phyloP scores from a whole-genome alignment of 2,888 invertebrate species.

The Adelphocoris suturalis region DNA sequence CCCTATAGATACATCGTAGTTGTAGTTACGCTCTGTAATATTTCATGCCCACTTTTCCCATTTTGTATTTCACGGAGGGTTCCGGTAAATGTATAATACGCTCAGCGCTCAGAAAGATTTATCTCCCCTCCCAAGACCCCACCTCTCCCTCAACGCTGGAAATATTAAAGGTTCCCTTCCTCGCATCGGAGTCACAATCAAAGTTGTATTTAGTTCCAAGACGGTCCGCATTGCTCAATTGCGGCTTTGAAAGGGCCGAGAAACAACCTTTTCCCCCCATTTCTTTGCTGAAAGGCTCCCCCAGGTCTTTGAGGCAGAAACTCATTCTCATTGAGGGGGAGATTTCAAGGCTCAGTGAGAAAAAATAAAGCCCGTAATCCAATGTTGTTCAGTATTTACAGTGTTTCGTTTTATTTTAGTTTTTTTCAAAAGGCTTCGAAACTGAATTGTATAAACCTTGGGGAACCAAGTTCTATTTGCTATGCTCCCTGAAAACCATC shows the following conservation, averaged over 20 bases:
- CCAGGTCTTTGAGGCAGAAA: background rate
- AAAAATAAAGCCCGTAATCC: background rate
- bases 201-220: constrained; percentile 23
- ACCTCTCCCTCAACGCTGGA: background rate
- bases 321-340: constrained; percentile 14
- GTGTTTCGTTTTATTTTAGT: background rate
- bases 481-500: background rate
- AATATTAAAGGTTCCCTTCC: constrained; percentile 4
- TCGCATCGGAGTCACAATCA: constrained; percentile 8
- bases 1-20: too few species aligned
- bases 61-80: background rate
- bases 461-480: background rate
- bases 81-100: constrained; percentile 18
- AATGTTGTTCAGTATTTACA: background rate
- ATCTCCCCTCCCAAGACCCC: background rate
- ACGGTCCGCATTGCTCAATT: constrained; percentile 3
- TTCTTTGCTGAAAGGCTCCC: background rate
- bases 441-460: background rate
- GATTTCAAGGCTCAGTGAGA: background rate
- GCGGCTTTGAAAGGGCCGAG: background rate
- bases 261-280: background rate
- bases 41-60: background rate
- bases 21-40: too few species aligned
- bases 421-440: background rate
- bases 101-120: background rate